Base-by-base conservation (phyloP, 2,888 invertebrate genomes). In the Ditylenchus weischeri region DNA sequence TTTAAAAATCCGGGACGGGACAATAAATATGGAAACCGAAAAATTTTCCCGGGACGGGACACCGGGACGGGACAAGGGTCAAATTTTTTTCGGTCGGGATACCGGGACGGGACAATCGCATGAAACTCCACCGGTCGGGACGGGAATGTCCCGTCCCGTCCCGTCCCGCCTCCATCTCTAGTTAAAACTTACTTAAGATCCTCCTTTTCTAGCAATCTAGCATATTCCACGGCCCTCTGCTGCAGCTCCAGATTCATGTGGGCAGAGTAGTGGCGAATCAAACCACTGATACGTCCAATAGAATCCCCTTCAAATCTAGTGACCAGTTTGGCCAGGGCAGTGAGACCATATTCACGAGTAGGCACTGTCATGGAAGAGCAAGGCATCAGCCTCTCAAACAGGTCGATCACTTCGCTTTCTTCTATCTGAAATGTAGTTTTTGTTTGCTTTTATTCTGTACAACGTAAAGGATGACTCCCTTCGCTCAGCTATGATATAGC, bases 201-300 rank as follows among this genome's bases (percentile, higher is more conserved):
- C 84, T 92, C 90, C 81, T 88, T 88, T 62, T 87, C 87, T 84
- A 96, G 93, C 19, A 98, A 86, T 83, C 92, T 91, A 23, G 91
- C 90, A 83, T 93, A 91, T 84, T 99, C 98, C 11, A 95, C 92
- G 23, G 96, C 93, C 82, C 98, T 87, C 84, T 99, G 98, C 84
- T 99, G 98, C 78, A 99, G 86, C 85, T 99, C 98, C 80, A 96
- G 90, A 84, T 96, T 91, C 77, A 96, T 88, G 86, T 93, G 93
- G 75, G 92, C 91, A 66, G 93, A 92, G 85, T 95, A 95, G 19
- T 90, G 89, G 83, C 75, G 70, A 50, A 81, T 73, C 4, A 81
- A 64, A 10, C 75, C 75, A 15, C 66, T 68, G 57, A 80, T 78
- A 57, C 78, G 65, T 8, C 76, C 76, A 11, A 64, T 63, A 3